Conservation (phyloP, 2,888 invertebrate species). For the Argyresthia goedartella region DNA sequence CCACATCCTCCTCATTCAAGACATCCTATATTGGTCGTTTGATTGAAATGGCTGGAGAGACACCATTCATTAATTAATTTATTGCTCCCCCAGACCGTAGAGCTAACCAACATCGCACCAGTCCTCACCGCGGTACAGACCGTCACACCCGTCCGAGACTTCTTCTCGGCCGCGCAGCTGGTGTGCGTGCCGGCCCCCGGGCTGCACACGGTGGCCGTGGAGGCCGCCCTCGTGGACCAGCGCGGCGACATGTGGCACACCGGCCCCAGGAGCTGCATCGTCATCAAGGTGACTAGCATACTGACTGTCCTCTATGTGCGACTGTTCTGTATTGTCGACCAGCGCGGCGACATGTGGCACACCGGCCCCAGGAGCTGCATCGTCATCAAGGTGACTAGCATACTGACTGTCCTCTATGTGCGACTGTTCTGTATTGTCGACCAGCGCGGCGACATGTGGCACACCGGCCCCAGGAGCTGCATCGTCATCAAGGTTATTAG, state of each 20-base stretch:
- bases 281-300: constrained; percentile 80
- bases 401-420: too few relatives aligned
- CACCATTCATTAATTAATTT: too few relatives aligned
- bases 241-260: constrained; percentile 90
- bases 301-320: too few relatives aligned
- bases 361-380: constrained; percentile 87
- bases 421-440: too few relatives aligned
- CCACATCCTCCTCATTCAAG: too few relatives aligned
- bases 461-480: constrained; percentile 86
- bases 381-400: constrained; percentile 80
- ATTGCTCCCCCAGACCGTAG: constrained; percentile 36
- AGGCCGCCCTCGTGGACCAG: constrained; percentile 89
- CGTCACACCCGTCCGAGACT: constrained; percentile 92
- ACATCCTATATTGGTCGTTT: too few relatives aligned
- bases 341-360: constrained; percentile 87
- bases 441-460: constrained; percentile 87
- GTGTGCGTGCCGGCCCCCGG: constrained; percentile 73
- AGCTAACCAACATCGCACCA: constrained; percentile 41
- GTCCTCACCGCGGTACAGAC: constrained; percentile 78
- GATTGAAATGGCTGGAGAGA: too few relatives aligned
- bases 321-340: too few relatives aligned
- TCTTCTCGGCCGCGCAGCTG: constrained; percentile 93
- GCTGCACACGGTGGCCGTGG: constrained; percentile 77
- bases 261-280: constrained; percentile 83
- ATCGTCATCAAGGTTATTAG: constrained; percentile 84